These are phyloP conservation scores for Diachrysia chrysitis DNA, from an alignment of 2,888 invertebrate genomes.

Conservation along the genomic window DNA sequence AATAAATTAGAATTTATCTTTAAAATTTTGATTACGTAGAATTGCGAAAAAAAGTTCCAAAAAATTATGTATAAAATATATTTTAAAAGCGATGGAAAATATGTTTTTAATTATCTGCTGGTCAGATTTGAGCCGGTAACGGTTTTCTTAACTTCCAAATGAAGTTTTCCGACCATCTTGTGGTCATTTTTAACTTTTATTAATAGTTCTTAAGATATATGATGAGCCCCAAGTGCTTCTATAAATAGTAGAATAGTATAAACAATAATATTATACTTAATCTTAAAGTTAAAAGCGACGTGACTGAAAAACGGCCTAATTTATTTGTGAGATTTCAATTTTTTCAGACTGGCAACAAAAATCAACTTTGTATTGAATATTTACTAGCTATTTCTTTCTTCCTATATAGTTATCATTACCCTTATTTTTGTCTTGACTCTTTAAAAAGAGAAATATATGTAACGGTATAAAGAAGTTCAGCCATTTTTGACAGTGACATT, in stretches of 20 bases:
- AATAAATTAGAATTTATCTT: conserved; percentile 48
- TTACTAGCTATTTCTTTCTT: too few relatives aligned
- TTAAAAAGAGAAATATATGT: neutral
- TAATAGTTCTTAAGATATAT: conserved; percentile 59
- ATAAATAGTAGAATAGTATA: conserved; percentile 59
- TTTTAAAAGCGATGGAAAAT: conserved; percentile 43
- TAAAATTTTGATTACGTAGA: conserved; percentile 39
- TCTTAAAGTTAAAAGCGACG: conserved; percentile 24
- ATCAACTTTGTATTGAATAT: too few relatives aligned
- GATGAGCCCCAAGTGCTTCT: conserved; percentile 70
- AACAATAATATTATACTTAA: conserved; percentile 46
- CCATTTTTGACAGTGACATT: neutral
- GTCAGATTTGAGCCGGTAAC: conserved; percentile 69
- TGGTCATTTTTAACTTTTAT: conserved; percentile 69
- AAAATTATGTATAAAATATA: conserved; percentile 30
- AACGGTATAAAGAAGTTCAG: neutral
- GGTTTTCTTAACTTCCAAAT: conserved; percentile 65
- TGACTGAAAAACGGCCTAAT: conserved; percentile 33
- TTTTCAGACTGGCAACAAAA: neutral
- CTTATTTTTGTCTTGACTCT: neutral
- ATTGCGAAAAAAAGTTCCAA: conserved; percentile 30
- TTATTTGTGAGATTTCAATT: neutral
- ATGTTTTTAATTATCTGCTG: conserved; percentile 73
- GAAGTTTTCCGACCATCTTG: conserved; percentile 73
- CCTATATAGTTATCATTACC: neutral